Base-by-base conservation (phyloP, 92 coral and sea anemone genomes). In the Actinostola sp. region DNA sequence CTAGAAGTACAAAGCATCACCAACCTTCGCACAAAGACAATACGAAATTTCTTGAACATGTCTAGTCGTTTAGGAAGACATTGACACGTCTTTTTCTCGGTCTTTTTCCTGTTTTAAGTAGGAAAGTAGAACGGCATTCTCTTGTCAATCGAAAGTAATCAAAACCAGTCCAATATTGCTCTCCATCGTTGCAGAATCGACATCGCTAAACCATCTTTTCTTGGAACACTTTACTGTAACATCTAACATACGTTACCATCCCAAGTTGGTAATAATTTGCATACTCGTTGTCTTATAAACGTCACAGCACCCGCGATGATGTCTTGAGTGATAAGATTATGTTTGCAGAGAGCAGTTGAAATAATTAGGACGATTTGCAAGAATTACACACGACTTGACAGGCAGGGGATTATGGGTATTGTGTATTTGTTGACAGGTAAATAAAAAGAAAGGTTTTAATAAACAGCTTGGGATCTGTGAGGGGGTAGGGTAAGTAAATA, bases 1-100 rank as follows among this genome's bases (percentile, higher is more conserved):
- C 42, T 36, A 4, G 4, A 11, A 36, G 11, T 4, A 36, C 42
- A 38, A 36, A 14, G 45, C 20, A 2, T 32, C 13, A 75, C 81
- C 32, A 75, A 75, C 81, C 81, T 75, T 75, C 71, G 39, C 15
- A 63, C 52, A 1, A 75, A 34, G 6, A 64, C 81, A 15, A 66
- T 60, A 3, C 81, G 72, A 68, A 68, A 32, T 49, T 68, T 68
- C 74, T 56, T 68, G 50, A 68, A 68, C 74, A 68, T 68, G 14
- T 42, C 48, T 7, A 21, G 5, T 15, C 0, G 6, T 8, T 61
- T 33, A 30, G 23, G 45, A 23, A n/a, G n/a, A n/a, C n/a, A n/a
- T n/a, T n/a, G n/a, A n/a, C n/a, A n/a, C n/a, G n/a, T n/a, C n/a
- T n/a, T 61, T 61, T 34, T 42, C n/a, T 4, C 46, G 1, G 12